phyloP scores from a whole-genome alignment of 1,140 invertebrate genomes.

The Argopecten irradians region DNA sequence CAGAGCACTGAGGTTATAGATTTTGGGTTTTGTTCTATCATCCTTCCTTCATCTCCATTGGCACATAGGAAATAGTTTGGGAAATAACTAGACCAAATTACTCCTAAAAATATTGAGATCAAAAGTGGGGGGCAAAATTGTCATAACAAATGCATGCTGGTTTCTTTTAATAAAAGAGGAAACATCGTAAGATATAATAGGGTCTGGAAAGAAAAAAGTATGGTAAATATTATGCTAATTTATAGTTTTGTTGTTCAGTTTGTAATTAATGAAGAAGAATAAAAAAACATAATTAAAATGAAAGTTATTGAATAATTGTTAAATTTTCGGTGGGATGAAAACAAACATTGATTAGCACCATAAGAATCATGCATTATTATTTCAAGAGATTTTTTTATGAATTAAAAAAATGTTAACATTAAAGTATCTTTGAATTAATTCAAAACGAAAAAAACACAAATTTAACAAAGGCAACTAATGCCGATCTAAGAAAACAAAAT shows the following conservation, averaged over 20 bases:
- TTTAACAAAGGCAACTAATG: slow-evolving; percentile 20
- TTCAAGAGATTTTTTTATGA: not conserved
- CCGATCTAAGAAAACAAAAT: slow-evolving; percentile 31
- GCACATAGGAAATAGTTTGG: slow-evolving; percentile 53
- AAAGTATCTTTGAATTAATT: not conserved
- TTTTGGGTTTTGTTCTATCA: not conserved
- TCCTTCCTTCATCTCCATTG: slow-evolving; percentile 30
- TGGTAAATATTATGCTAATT: not conserved
- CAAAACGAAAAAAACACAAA: slow-evolving; percentile 27
- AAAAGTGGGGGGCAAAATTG: slow-evolving; percentile 15
- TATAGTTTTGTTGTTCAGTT: not conserved
- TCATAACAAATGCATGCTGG: slow-evolving; percentile 26
- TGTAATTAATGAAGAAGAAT: not conserved
- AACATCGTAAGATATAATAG: slow-evolving; percentile 33
- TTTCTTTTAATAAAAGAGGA: not conserved
- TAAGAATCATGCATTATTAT: slow-evolving; percentile 1
- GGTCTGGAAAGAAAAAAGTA: not conserved
- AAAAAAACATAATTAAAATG: not conserved
- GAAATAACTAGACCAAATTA: slow-evolving; percentile 7
- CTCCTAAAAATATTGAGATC: not conserved
- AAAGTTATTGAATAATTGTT: not conserved
- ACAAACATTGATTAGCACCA: not conserved
- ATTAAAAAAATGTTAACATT: not conserved
- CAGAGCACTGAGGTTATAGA: not conserved
- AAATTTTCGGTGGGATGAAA: not conserved